Evolutionary conservation across 2,113 vertebrate species (phyloP).

Genomic region (Malurus melanocephalus): DNA sequence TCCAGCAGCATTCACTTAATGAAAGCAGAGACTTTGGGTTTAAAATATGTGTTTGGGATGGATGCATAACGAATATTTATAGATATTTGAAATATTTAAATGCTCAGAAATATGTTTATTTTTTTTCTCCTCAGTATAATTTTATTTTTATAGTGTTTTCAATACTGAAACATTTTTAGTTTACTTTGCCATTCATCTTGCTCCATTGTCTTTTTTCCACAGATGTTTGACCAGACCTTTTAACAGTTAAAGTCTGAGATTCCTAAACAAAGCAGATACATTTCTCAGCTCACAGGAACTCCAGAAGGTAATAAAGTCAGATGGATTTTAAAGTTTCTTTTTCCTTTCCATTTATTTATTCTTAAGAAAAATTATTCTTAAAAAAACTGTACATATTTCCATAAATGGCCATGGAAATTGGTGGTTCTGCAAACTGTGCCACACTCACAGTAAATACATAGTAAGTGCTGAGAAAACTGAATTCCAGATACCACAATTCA

Average conservation of each 20-base stretch:
- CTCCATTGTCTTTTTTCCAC: background rate
- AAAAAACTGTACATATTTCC: background rate
- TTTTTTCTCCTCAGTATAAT: slow-evolving; percentile 29
- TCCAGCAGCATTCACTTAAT: slow-evolving; percentile 48
- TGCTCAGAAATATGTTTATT: slow-evolving; percentile 31
- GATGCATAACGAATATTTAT: slow-evolving; percentile 62
- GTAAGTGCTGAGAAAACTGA: background rate
- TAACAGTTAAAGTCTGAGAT: background rate
- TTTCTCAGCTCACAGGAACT: background rate
- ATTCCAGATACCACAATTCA: background rate
- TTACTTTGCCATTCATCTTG: slow-evolving; percentile 7
- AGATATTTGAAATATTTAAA: slow-evolving; percentile 59
- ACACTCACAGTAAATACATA: background rate
- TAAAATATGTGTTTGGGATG: slow-evolving; percentile 37
- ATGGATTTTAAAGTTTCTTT: background rate
- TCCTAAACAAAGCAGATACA: background rate
- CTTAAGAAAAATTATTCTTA: background rate
- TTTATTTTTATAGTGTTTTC: slow-evolving; percentile 39
- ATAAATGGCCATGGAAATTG: background rate
- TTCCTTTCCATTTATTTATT: background rate
- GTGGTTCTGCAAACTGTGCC: background rate
- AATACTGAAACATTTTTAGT: background rate
- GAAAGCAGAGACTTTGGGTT: slow-evolving; percentile 41
- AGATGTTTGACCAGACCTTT: background rate
- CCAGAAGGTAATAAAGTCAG: background rate